Evolutionary conservation across 1,140 invertebrate genomes (phyloP).

Genomic region (Bombus fervidus): DNA sequence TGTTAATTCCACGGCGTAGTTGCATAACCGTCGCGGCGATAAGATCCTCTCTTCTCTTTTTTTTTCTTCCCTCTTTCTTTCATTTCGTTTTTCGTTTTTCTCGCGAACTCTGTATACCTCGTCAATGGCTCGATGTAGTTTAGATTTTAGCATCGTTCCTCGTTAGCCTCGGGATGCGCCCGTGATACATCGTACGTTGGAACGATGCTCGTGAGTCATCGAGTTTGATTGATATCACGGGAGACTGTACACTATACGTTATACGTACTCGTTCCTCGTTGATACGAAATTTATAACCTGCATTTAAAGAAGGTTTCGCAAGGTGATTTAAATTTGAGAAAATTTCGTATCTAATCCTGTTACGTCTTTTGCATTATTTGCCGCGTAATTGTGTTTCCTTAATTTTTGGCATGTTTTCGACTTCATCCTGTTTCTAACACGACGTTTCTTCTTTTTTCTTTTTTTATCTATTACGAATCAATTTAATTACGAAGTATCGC

Average conservation of each 20-base stretch:
- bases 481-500: neutral
- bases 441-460: neutral
- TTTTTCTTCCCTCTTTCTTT: slow-evolving; percentile 6
- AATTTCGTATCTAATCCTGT: neutral
- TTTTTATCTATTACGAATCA: neutral
- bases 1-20: slow-evolving; percentile 66
- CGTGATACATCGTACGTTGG: slow-evolving; percentile 1
- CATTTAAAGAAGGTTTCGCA: neutral
- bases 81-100: neutral
- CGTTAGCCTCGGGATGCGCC: neutral
- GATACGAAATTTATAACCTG: neutral
- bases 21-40: slow-evolving; percentile 44
- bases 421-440: neutral
- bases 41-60: neutral
- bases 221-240: slow-evolving; percentile 3
- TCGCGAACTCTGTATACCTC: neutral
- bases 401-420: too few relatives aligned
- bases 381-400: too few relatives aligned
- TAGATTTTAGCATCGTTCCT: slow-evolving; percentile 12
- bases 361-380: too few relatives aligned
- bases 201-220: slow-evolving; percentile 13
- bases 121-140: neutral
- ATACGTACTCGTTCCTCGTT: neutral
- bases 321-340: neutral
- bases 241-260: neutral